Conservation (phyloP, 2,113 vertebrate species). For the Cyprinus carpio region DNA sequence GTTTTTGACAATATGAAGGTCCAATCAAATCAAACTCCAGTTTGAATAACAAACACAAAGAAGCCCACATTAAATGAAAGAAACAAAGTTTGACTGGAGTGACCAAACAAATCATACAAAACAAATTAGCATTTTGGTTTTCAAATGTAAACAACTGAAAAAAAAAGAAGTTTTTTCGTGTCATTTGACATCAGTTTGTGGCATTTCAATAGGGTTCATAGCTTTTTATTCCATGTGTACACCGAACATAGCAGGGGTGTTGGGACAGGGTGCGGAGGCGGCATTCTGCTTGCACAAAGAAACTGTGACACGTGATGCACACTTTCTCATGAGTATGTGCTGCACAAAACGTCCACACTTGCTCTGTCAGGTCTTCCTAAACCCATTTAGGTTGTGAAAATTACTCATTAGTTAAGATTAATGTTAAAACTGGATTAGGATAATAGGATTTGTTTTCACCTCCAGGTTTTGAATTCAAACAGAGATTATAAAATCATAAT, state of each 20-base stretch:
- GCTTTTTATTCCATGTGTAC: slow-evolving; percentile 81
- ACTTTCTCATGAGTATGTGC: slow-evolving; percentile 53
- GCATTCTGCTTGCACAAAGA: slow-evolving; percentile 75
- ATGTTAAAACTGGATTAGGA: slow-evolving; percentile 17
- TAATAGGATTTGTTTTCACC: slow-evolving; percentile 17
- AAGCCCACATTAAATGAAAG: slow-evolving; percentile 58
- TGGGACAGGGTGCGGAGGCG: slow-evolving; percentile 53
- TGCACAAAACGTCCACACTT: slow-evolving; percentile 63
- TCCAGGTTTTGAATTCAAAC: not conserved
- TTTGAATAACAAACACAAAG: slow-evolving; percentile 64
- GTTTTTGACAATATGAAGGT: slow-evolving; percentile 62
- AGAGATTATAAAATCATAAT: not conserved
- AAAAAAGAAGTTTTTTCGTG: slow-evolving; percentile 54
- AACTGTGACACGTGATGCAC: slow-evolving; percentile 23
- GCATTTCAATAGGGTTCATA: slow-evolving; percentile 86
- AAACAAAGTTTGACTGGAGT: slow-evolving; percentile 53
- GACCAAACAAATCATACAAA: slow-evolving; percentile 56
- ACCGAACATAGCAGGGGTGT: slow-evolving; percentile 72
- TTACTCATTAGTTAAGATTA: slow-evolving; percentile 6
- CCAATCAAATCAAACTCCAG: slow-evolving; percentile 71
- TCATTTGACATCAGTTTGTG: slow-evolving; percentile 64
- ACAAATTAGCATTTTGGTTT: slow-evolving; percentile 57
- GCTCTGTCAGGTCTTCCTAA: not conserved
- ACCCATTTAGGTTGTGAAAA: not conserved
- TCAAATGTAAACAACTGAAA: slow-evolving; percentile 62